Percentiles rank a stretch among this genome's conserved stretches.
Conservation (phyloP, 30 jellyfish, hydroid and myxozoan species). For the Hydra vulgaris region DNA sequence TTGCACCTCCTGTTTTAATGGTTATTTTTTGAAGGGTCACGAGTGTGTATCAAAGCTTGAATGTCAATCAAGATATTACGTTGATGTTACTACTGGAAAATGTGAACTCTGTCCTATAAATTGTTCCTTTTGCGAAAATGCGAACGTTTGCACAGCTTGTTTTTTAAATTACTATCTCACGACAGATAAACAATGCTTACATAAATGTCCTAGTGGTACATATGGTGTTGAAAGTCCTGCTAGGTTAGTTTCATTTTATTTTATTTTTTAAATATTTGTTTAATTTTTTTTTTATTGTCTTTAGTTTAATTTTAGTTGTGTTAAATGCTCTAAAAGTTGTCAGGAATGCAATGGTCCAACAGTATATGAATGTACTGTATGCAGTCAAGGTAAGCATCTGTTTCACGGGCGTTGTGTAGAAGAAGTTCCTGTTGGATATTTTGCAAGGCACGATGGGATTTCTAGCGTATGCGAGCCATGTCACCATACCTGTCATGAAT, state of each 20-base stretch:
- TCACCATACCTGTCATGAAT: conserved; percentile 58
- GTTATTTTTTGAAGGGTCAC: conserved; percentile 41
- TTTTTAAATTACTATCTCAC: conserved; percentile 31
- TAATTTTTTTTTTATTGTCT: background rate
- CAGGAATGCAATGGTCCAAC: conserved; percentile 30
- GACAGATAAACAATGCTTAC: conserved; percentile 50
- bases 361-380: conserved; percentile 18
- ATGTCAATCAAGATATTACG: conserved; percentile 58
- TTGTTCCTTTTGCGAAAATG: conserved; percentile 62
- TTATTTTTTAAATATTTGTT: background rate
- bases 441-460: conserved; percentile 7
- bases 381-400: conserved; percentile 16
- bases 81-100: conserved; percentile 48
- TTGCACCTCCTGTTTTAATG: conserved; percentile 56
- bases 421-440: conserved; percentile 22
- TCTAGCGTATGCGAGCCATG: conserved; percentile 49
- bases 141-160: conserved; percentile 56
- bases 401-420: conserved; percentile 24
- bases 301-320: conserved; percentile 17
- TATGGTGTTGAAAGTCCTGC: conserved; percentile 15
- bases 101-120: conserved; percentile 76
- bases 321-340: conserved; percentile 11
- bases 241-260: conserved; percentile 4
- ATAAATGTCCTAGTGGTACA: conserved; percentile 71
- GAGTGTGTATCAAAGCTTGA: conserved; percentile 50